A percentile compares a stretch with the other conserved stretches of the same genome.
Evolutionary conservation across 2,888 invertebrate genomes (phyloP).

Genomic region (Lysandra coridon): DNA sequence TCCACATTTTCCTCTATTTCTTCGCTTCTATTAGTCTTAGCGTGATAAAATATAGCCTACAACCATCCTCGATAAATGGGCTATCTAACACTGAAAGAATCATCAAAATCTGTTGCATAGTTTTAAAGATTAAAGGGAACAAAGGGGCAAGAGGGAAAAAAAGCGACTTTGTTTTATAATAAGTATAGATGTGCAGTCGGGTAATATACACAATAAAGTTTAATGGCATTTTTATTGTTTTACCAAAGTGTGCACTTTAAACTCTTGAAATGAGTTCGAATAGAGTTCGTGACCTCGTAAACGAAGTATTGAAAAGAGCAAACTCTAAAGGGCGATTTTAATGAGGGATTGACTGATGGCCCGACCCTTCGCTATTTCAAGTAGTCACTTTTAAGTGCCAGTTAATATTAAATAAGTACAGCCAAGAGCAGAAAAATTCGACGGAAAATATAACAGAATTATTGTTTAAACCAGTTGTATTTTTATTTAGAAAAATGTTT

Average conservation of each 20-base stretch:
- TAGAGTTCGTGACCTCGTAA: slow-evolving; percentile 8
- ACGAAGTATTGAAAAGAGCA: slow-evolving; percentile 17
- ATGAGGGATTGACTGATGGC: slow-evolving; percentile 10
- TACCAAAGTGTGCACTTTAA: background rate
- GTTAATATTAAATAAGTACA: background rate
- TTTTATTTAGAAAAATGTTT: no score
- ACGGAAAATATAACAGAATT: background rate
- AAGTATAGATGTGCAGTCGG: background rate
- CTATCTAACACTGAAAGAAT: no score
- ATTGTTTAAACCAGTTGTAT: no score
- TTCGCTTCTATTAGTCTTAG: no score
- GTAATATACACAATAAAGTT: background rate
- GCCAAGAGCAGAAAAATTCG: background rate
- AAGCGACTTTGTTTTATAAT: no score
- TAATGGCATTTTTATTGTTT: background rate
- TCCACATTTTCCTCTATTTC: no score
- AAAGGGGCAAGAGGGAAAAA: no score
- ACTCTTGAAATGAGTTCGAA: background rate
- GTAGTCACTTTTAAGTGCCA: background rate
- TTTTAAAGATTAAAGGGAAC: no score
- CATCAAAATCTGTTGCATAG: no score
- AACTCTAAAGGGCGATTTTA: background rate
- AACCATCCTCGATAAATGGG: no score
- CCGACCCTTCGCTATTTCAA: background rate
- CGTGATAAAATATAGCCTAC: no score